Conservation (phyloP, 2,113 vertebrate genomes). For the Apus apus region DNA sequence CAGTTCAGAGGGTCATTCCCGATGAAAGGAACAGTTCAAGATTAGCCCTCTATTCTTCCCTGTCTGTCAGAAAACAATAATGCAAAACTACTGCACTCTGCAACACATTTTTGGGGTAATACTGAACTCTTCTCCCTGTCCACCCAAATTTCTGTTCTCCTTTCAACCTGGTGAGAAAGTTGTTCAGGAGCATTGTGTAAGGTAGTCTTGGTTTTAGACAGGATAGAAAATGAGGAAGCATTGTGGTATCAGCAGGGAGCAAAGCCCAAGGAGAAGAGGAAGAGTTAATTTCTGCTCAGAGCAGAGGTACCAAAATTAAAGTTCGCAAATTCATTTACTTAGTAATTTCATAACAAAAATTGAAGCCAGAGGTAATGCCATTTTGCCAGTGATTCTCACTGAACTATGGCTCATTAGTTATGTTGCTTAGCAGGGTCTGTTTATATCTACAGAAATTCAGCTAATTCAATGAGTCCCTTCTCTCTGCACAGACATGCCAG, state of each 20-base stretch:
- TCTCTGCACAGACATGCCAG: background rate
- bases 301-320: background rate
- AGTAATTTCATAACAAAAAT: background rate
- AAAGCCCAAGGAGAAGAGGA: background rate
- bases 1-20: background rate
- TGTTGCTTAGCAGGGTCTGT: constrained; percentile 28
- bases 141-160: background rate
- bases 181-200: background rate
- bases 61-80: background rate
- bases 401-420: constrained; percentile 28
- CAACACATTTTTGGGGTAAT: background rate
- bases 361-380: background rate
- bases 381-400: background rate
- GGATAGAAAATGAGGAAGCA: background rate
- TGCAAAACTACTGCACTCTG: background rate
- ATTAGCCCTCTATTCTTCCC: background rate
- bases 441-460: background rate
- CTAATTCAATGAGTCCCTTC: constrained; percentile 27
- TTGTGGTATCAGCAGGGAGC: background rate
- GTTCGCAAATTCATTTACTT: background rate
- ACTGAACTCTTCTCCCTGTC: background rate
- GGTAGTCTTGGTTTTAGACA: background rate
- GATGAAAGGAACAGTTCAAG: background rate
- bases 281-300: background rate
- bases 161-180: background rate